Base-by-base conservation (phyloP, 2,797 vertebrate genomes). In the Merluccius polli region DNA sequence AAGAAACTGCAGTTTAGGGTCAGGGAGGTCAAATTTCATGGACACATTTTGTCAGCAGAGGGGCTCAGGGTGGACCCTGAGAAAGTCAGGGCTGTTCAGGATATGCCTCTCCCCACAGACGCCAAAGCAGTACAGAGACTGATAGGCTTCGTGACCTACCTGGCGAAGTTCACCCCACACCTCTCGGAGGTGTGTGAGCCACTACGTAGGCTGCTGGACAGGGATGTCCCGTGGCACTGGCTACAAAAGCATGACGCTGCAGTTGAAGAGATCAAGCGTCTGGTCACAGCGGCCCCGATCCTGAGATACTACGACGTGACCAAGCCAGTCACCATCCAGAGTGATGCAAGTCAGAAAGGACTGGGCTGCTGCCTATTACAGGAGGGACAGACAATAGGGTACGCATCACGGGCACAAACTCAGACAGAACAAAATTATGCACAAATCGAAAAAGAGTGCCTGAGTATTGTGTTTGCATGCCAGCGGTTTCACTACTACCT, bases 1-100 rank as follows among this genome's bases (percentile, higher is more conserved):
- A 81, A 52, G 29, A 73, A 81, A 4, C 70, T 78, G 12, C 73
- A 81, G 35, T 81, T 81, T 2, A 71, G 16, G 9, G 76, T 78
- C 6, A 81, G 16, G 4, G 48, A 59, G 27, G 76, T 77, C 2
- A 70, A 41, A n/a, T 77, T 80, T 21, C 73, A 80, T 27, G 31
- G 73, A 24, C 73, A 75, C 13, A 41, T 75, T 38, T n/a, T 75
- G 21, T 72, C 73, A 16, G 73, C 69, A 35, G 70, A 77, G 31
- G 63, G 63, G 0, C 74, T 77, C 4, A 30, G 21, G 35, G 35
- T 35, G 35, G 35, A 35, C 9, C 35, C 35, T 35, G 35, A 35
- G 1, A 77, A 77, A 21, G n/a, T 80, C 12, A 72, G 72, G 31
- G 33, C n/a, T 0, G 10, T 75, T 1, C 71, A 65, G 27, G 78